Evolutionary conservation across 2,888 invertebrate species (phyloP).

Genomic region (Dusona sp.): DNA sequence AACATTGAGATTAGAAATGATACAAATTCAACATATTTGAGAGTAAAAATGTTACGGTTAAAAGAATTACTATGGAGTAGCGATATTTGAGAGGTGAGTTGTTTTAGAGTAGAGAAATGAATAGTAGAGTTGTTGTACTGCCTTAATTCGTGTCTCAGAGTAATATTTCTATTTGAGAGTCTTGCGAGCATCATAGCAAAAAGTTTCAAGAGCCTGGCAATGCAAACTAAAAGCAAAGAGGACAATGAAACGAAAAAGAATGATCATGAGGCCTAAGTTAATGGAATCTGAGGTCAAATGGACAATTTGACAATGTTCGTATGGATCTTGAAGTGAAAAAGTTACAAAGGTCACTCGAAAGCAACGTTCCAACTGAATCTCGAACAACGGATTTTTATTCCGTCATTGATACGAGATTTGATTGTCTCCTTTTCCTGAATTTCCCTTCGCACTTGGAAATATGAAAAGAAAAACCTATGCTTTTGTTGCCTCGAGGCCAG

Average conservation of each 20-base stretch:
- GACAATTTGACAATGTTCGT: background rate
- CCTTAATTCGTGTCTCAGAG: no score
- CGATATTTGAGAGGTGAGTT: no score
- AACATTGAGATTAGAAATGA: no score
- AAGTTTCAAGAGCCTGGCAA: background rate
- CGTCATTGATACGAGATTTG: background rate
- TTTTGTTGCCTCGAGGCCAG: background rate
- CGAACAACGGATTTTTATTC: background rate
- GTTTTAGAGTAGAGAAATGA: no score
- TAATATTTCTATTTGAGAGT: background rate
- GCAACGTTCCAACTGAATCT: no score
- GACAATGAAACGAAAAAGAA: background rate
- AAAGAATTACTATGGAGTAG: no score
- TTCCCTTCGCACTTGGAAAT: background rate
- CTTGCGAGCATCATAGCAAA: background rate
- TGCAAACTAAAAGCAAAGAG: background rate
- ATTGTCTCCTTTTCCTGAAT: background rate
- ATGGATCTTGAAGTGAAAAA: background rate
- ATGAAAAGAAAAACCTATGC: background rate
- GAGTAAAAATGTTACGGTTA: no score
- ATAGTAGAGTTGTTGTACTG: no score
- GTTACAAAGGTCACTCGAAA: no score
- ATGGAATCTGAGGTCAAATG: background rate
- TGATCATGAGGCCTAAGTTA: background rate
- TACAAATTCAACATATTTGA: no score